Evolutionary conservation across 2,113 vertebrate genomes (phyloP).

Genomic region (Dryoscopus gambensis): DNA sequence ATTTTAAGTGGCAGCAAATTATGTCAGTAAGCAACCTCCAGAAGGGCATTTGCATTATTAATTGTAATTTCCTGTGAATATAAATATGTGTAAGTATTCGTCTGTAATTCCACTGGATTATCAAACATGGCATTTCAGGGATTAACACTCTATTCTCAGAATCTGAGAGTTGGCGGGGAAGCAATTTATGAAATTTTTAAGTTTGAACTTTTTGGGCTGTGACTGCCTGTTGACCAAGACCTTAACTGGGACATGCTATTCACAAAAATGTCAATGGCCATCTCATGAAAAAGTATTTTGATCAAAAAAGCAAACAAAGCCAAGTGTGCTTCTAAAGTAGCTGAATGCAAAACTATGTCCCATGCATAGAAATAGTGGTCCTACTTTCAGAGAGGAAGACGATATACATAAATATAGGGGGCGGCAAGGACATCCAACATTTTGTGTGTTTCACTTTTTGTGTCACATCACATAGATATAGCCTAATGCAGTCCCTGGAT

Average conservation of each 20-base stretch:
- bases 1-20: slow-evolving; percentile 24
- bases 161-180: not conserved
- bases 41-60: not conserved
- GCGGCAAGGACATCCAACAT: rapidly evolving
- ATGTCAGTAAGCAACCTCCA: not conserved
- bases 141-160: not conserved
- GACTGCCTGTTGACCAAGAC: not conserved
- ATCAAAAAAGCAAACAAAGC: not conserved
- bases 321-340: not conserved
- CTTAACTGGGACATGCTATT: not conserved
- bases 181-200: not conserved
- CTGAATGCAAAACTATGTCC: not conserved
- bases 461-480: not conserved
- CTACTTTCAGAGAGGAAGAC: not conserved
- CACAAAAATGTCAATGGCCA: not conserved
- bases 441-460: too few species aligned
- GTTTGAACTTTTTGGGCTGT: not conserved
- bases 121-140: not conserved
- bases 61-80: not conserved
- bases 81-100: not conserved
- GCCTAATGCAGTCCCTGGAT: not conserved
- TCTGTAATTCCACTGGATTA: not conserved
- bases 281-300: not conserved
- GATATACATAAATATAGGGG: not conserved
- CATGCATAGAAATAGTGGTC: not conserved